Evolutionary conservation across 2,888 invertebrate species (phyloP), one percentile per base, ranked within the genome.

Genomic region (Drosophila lutescens): DNA sequence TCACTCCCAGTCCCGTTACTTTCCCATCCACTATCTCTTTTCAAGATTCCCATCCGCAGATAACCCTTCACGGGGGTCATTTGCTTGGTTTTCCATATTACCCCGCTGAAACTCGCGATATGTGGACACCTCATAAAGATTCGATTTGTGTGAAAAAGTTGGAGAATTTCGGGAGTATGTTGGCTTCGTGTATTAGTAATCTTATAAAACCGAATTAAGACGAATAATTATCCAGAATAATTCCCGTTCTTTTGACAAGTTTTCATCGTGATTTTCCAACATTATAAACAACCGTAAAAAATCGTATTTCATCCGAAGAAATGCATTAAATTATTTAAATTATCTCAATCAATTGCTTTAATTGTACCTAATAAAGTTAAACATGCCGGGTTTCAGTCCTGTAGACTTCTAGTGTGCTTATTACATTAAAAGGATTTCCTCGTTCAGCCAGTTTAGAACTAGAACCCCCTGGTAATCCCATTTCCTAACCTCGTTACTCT

Each of bases 81-180:
- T 44, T 50, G 49, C 38, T 49, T 15, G 43, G 57, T 54, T 47
- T 58, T 4, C 32, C 12, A 36, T 56, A 75, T 58, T 72, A 49
- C 17, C 61, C 54, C 13, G 53, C 46, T 55, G 58, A 80, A 75
- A 75, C 49, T 38, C 68, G 55, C 76, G 71, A 34, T 68, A 76
- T 78, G 73, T 67, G 67, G 55, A 51, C 66, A 49, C 57, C 50
- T 23, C 62, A 73, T 63, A 56, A 71, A 61, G 46, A 50, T 34
- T 47, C 30, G 12, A 15, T 30, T 47, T 15, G 15, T 17, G 47
- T 9, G 4, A 30, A 30, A 26, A 15, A 1, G 10, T 30, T 6
- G 12, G 30, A 34, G 12, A 1, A 15, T 23, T 26, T 46, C 0
- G 12, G 5, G 17, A 12, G 10, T 41, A 17, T 15, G 15, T 26